Evolutionary conservation across 2,113 vertebrate species (phyloP), one percentile per base, ranked within the genome.

Genomic region (Cottus gobio): DNA sequence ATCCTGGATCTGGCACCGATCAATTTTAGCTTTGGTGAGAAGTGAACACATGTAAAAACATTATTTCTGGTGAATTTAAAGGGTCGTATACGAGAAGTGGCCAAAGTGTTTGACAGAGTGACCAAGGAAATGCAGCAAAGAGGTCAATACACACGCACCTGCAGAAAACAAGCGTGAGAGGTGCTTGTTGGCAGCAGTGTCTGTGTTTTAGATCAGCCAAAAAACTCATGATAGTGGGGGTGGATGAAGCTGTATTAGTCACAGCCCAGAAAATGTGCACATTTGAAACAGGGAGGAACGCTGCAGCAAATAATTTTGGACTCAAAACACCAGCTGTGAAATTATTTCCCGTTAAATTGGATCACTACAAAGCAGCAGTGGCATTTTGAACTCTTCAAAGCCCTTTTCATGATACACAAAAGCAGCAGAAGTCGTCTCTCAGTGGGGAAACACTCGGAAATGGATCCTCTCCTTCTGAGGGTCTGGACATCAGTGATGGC

Each of bases 381-480:
- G 60, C 36, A 37, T 46, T 64, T 63, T 61, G 5, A 64, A 68
- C 63, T 42, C 31, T 36, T 67, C 44, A 30, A 30, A 44, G 20
- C 39, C 44, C 1, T 36, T 78, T 75, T 71, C 10, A 34, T 66
- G 70, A 74, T 22, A 62, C 57, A 75, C 46, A 57, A 31, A 62
- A n/a, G 60, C 44, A 30, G 69, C 42, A 68, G 61, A 85, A 37
- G 42, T 71, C 54, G 3, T 71, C 77, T 84, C 74, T 72, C 46
- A 13, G 52, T 20, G 18, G 44, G 36, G 28, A 44, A 10, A 60
- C 68, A 54, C n/a, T 50, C 36, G 20, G 39, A 57, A 28, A 22
- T n/a, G 26, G 75, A 36, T 73, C 54, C 16, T 75, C 76, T 85
- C 44, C 66, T 30, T 76, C 67, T 76, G 62, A 63, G 60, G 89